These are phyloP conservation scores for Macrophya annulata DNA, from an alignment of 2,888 invertebrate species.

Conservation along the genomic window DNA sequence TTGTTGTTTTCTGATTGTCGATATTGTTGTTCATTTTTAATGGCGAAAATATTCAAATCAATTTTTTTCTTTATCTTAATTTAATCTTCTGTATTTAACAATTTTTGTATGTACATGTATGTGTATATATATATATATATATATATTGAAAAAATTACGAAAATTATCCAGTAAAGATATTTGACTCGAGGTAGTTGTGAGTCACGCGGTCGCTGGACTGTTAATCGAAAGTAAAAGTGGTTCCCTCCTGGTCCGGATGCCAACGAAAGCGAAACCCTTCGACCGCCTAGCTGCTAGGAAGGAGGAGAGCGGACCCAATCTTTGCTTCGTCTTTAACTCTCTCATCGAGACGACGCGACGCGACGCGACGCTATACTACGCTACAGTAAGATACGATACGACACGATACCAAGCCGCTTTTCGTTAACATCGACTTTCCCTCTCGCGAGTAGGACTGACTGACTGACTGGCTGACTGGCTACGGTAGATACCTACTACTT, in stretches of 20 bases:
- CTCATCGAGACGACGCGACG: background rate
- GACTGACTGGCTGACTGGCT: background rate
- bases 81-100: background rate
- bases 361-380: too few species aligned
- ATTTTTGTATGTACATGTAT: background rate
- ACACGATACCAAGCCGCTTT: background rate
- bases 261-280: constrained; percentile 74
- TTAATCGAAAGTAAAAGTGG: constrained; percentile 75
- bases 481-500: background rate
- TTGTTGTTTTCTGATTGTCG: background rate
- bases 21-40: background rate
- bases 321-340: background rate
- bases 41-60: background rate
- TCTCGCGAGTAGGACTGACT: constrained; percentile 6
- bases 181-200: constrained; percentile 45
- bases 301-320: constrained; percentile 42
- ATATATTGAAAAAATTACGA: too few species aligned
- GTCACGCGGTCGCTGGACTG: constrained; percentile 64
- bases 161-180: background rate
- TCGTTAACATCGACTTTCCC: constrained; percentile 23
- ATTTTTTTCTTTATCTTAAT: background rate
- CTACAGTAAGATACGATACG: background rate
- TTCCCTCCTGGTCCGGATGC: constrained; percentile 71
- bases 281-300: background rate
- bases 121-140: too few species aligned